A percentile compares a stretch with the other conserved stretches of the same genome.
These are phyloP conservation scores for Mormyrus proboscirostris DNA, from an alignment of 2,797 vertebrate species.

Conservation along the genomic window DNA sequence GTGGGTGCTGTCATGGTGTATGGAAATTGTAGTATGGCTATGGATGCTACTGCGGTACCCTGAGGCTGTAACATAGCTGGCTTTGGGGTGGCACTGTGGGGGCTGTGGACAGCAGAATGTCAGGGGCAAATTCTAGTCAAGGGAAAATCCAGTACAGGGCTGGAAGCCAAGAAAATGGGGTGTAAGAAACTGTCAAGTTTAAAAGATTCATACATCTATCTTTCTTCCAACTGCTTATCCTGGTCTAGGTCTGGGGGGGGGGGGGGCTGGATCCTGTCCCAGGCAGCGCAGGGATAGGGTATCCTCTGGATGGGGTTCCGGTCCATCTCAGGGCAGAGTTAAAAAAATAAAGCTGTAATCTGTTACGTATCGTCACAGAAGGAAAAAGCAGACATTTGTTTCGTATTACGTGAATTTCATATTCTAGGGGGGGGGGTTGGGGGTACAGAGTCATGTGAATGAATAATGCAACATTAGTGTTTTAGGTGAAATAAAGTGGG, in stretches of 20 bases:
- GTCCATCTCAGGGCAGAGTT: neutral
- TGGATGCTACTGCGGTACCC: neutral
- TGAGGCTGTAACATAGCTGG: neutral
- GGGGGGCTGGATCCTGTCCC: neutral
- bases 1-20: neutral
- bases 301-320: neutral
- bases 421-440: neutral
- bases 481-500: neutral
- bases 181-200: neutral
- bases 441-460: neutral
- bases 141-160: neutral
- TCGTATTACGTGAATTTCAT: neutral
- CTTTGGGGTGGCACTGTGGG: neutral
- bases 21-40: neutral
- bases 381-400: neutral
- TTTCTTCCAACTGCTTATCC: neutral
- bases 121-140: neutral
- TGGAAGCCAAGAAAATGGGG: neutral
- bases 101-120: neutral
- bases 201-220: neutral
- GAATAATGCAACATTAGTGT: constrained; percentile 14
- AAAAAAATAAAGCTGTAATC: neutral
- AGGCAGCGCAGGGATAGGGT: neutral
- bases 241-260: neutral
- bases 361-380: neutral